Conservation (phyloP, 1,140 invertebrate species). For the Andricus grossulariae region DNA sequence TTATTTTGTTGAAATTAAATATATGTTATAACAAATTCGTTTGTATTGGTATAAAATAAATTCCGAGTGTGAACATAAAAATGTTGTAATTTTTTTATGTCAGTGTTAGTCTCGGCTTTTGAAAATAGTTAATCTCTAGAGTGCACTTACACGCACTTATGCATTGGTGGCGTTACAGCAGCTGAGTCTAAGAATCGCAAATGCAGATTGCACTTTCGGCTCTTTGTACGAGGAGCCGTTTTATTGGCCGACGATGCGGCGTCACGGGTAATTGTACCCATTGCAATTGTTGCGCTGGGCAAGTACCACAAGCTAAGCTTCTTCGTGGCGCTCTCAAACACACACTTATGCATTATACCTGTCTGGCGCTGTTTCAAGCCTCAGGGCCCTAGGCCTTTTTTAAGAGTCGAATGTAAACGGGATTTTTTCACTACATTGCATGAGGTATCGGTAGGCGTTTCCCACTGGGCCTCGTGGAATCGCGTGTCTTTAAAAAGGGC, state of each 20-base stretch:
- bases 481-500: constrained; percentile 51
- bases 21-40: no score
- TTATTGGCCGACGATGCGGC: constrained; percentile 48
- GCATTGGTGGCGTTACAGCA: neutral
- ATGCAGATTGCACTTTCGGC: constrained; percentile 51
- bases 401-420: constrained; percentile 51
- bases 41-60: no score
- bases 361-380: constrained; percentile 43
- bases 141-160: neutral
- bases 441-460: constrained; percentile 56
- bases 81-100: no score
- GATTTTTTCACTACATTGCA: constrained; percentile 50
- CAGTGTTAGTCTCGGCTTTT: neutral
- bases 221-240: constrained; percentile 49
- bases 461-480: constrained; percentile 47
- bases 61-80: no score
- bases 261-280: constrained; percentile 49
- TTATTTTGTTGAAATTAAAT: no score
- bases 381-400: constrained; percentile 42
- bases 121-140: neutral
- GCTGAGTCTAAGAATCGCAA: constrained; percentile 34
- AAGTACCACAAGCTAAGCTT: constrained; percentile 15
- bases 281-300: constrained; percentile 42
- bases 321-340: constrained; percentile 18
- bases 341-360: neutral